Evolutionary conservation across 1,140 invertebrate species (phyloP).

Genomic region (Solenopsis fugax): DNA sequence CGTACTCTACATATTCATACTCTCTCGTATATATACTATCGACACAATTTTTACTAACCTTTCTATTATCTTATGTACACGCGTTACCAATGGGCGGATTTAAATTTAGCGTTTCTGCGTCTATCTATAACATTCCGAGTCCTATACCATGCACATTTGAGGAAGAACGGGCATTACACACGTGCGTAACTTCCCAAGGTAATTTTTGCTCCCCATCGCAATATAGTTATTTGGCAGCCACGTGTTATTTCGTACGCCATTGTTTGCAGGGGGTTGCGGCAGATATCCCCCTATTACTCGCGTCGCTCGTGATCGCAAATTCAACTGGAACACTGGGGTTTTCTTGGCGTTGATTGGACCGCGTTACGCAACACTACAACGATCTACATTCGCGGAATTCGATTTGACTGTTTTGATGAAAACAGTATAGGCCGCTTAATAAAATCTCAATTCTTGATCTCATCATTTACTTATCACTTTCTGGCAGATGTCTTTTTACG

Average conservation of each 20-base stretch:
- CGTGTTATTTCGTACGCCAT: conserved; percentile 55
- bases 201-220: conserved; percentile 56
- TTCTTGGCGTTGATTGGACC: not conserved
- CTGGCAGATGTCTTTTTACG: not conserved
- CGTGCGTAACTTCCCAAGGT: conserved; percentile 65
- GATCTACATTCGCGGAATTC: not conserved
- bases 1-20: conserved; percentile 47
- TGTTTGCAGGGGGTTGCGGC: conserved; percentile 30
- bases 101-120: conserved; percentile 64
- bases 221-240: conserved; percentile 65
- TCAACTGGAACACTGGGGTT: conserved; percentile 17
- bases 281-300: conserved; percentile 33
- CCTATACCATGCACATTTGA: conserved; percentile 40
- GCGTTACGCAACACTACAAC: not conserved
- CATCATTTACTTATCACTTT: not conserved
- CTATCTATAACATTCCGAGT: conserved; percentile 68
- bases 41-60: conserved; percentile 68
- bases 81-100: conserved; percentile 48
- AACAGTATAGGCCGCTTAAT: not conserved
- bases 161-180: conserved; percentile 59
- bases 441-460: not conserved
- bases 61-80: conserved; percentile 71
- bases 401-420: not conserved
- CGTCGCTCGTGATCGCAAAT: conserved; percentile 9
- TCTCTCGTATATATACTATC: conserved; percentile 13